Evolutionary conservation across 1,140 invertebrate species (phyloP).

Genomic region (Steinernema feltiae): DNA sequence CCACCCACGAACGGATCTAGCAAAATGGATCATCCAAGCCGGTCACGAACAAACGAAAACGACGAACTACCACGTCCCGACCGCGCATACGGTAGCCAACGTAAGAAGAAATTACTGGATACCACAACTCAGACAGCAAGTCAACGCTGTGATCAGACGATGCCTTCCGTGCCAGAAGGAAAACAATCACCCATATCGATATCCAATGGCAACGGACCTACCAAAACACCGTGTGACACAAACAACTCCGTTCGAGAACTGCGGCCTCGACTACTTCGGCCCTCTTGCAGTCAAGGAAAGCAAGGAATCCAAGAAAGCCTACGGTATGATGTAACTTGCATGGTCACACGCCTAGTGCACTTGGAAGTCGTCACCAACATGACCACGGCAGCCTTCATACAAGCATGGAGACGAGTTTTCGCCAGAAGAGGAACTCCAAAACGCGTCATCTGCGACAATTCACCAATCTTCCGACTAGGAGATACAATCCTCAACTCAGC

Average conservation of each 20-base stretch:
- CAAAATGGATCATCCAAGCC: neutral
- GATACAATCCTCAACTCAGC: neutral
- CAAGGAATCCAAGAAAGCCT: neutral
- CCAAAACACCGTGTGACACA: neutral
- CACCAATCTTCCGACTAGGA: neutral
- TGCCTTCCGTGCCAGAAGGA: neutral
- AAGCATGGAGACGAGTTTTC: conserved; percentile 1
- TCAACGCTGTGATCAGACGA: neutral
- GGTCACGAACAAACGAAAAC: neutral
- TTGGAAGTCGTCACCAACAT: conserved; percentile 4
- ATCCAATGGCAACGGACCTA: neutral
- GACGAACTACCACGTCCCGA: neutral
- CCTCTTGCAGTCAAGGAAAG: conserved; percentile 15
- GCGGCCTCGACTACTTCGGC: conserved; percentile 21
- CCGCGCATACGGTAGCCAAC: neutral
- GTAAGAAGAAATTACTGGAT: conserved; percentile 2
- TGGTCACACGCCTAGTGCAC: conserved; percentile 15
- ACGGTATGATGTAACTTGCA: conserved; percentile 17
- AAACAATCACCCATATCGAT: neutral
- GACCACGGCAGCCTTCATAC: neutral
- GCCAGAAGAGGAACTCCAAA: neutral
- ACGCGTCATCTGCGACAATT: neutral
- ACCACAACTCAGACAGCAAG: neutral
- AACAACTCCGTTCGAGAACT: neutral
- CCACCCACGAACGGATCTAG: neutral